phyloP scores from a whole-genome alignment of 2,888 invertebrate genomes.

The Scaeva pyrastri region DNA sequence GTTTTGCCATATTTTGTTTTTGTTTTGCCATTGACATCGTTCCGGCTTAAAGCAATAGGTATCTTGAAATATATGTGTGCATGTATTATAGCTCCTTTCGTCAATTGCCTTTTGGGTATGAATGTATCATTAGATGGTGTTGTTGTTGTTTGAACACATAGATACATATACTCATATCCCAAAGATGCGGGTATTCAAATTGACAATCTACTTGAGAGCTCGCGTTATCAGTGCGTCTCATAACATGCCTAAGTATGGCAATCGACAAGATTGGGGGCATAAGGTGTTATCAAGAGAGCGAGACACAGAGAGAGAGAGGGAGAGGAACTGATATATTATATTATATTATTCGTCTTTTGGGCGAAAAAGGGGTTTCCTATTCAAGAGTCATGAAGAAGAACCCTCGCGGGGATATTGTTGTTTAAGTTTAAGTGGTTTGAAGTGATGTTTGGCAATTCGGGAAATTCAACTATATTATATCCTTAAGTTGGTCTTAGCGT shows the following conservation, averaged over 20 bases:
- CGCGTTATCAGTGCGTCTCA: slow-evolving; percentile 75
- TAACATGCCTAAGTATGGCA: slow-evolving; percentile 66
- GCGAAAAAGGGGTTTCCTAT: slow-evolving; percentile 21
- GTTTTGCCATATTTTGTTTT: slow-evolving; percentile 52
- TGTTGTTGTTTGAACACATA: background rate
- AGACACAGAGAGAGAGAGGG: slow-evolving; percentile 35
- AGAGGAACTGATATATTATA: slow-evolving; percentile 60
- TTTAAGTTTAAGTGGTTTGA: slow-evolving; percentile 69
- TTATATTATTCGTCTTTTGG: background rate
- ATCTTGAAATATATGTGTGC: no score
- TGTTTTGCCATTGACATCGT: slow-evolving; percentile 37
- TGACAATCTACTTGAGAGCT: slow-evolving; percentile 74
- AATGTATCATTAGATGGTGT: background rate
- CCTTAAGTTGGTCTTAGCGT: slow-evolving; percentile 11
- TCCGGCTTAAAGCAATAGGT: background rate
- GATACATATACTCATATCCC: background rate
- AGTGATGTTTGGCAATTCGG: slow-evolving; percentile 69
- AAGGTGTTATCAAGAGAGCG: slow-evolving; percentile 43
- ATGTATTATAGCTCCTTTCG: background rate
- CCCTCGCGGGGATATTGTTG: slow-evolving; percentile 46
- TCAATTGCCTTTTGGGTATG: slow-evolving; percentile 60
- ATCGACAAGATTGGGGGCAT: slow-evolving; percentile 47
- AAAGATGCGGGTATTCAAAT: slow-evolving; percentile 62
- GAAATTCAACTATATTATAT: slow-evolving; percentile 47
- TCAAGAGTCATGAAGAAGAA: slow-evolving; percentile 46